Conservation (phyloP, 2,888 invertebrate species). For the Venusia cambrica region DNA sequence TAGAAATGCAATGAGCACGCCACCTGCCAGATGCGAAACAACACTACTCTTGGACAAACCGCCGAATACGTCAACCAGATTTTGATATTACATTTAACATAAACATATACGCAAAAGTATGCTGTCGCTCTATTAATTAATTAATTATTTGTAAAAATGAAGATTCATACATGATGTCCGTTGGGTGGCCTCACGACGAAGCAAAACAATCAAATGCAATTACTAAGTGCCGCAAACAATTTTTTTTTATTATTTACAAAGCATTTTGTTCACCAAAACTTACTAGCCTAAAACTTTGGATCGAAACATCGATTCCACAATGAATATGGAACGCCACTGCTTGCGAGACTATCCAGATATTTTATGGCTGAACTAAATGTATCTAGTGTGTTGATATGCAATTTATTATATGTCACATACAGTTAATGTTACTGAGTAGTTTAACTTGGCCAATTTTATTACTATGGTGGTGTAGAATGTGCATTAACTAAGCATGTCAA, state of each 20-base stretch:
- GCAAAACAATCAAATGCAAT: slow-evolving; percentile 54
- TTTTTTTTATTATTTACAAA: slow-evolving; percentile 66
- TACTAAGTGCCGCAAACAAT: slow-evolving; percentile 58
- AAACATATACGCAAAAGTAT: slow-evolving; percentile 14
- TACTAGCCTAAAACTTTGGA: slow-evolving; percentile 31
- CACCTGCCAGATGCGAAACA: slow-evolving; percentile 41
- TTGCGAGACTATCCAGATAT: slow-evolving; percentile 8
- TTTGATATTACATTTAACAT: slow-evolving; percentile 3
- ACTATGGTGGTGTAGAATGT: too few species aligned
- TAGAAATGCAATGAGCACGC: slow-evolving; percentile 59
- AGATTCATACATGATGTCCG: slow-evolving; percentile 26
- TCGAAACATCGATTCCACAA: slow-evolving; percentile 20
- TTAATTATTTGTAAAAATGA: slow-evolving; percentile 14
- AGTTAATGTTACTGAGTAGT: too few species aligned
- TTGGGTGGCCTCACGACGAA: slow-evolving; percentile 44
- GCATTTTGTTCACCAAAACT: slow-evolving; percentile 29
- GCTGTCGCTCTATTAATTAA: slow-evolving; percentile 17
- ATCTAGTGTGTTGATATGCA: too few species aligned
- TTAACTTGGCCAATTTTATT: too few species aligned
- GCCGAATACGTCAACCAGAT: slow-evolving; percentile 4
- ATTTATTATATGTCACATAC: too few species aligned
- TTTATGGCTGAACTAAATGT: too few species aligned
- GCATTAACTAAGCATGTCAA: too few species aligned
- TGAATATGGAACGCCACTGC: slow-evolving; percentile 10
- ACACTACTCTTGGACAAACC: slow-evolving; percentile 16